phyloP scores from a whole-genome alignment of 64 coral and sea anemone species.

The Astreopora myriophthalma region DNA sequence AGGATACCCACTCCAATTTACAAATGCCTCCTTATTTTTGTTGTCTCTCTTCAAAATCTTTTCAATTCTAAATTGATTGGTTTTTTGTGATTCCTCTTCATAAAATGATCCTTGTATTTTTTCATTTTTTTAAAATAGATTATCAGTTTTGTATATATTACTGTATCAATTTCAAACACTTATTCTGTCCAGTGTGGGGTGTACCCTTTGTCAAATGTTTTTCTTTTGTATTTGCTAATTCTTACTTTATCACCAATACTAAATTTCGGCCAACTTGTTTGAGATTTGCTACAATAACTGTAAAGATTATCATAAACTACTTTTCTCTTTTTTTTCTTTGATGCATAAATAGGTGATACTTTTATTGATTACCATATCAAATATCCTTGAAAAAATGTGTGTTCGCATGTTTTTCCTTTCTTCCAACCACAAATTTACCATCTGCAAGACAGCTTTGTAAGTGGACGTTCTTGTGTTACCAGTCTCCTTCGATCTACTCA shows the following conservation, averaged over 20 bases:
- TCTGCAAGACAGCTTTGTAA: no score
- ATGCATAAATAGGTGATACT: not conserved
- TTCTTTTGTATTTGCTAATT: not conserved
- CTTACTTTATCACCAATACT: not conserved
- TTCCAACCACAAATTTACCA: no score
- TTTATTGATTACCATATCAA: no score
- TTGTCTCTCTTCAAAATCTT: no score
- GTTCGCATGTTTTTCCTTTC: no score
- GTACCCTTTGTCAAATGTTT: not conserved
- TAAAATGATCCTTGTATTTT: not conserved
- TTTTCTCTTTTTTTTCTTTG: not conserved
- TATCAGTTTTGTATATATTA: not conserved
- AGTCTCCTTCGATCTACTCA: no score
- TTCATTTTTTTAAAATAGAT: not conserved
- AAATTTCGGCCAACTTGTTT: not conserved
- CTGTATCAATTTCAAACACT: not conserved
- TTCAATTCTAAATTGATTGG: not conserved
- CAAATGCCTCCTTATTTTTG: not conserved
- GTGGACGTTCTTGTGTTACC: no score
- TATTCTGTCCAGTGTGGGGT: not conserved
- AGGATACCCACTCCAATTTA: not conserved
- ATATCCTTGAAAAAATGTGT: not conserved
- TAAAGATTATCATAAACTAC: not conserved
- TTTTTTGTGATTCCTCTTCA: not conserved
- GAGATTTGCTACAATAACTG: not conserved